These are phyloP conservation scores for Pomatorhinus ruficollis DNA, from an alignment of 2,113 vertebrate genomes.

Conservation along the genomic window DNA sequence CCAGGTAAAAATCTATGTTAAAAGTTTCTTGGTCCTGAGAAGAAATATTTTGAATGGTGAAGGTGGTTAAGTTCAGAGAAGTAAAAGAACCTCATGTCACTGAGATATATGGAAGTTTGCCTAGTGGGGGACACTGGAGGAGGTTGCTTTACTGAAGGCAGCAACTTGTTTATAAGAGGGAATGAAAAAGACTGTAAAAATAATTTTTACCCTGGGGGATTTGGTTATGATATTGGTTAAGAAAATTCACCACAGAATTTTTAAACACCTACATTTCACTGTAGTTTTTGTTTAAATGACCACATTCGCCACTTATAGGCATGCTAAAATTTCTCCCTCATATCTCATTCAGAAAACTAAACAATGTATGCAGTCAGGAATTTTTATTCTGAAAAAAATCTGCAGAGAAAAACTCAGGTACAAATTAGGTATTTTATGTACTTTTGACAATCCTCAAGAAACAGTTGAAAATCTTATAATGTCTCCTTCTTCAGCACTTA, in stretches of 20 bases:
- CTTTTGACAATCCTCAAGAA: neutral
- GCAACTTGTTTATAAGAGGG: neutral
- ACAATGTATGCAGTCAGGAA: neutral
- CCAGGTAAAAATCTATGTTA: neutral
- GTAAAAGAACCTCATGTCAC: neutral
- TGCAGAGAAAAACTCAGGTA: neutral
- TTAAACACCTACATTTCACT: neutral
- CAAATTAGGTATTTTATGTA: neutral
- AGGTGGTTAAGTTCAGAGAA: neutral
- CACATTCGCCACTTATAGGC: neutral
- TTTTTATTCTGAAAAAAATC: neutral
- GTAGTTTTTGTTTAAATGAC: neutral
- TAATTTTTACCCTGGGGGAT: neutral
- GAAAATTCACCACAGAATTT: neutral
- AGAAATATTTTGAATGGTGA: neutral
- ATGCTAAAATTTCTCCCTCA: neutral
- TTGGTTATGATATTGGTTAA: neutral
- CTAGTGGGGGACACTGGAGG: neutral
- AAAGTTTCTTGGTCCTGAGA: neutral
- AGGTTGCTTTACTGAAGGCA: neutral
- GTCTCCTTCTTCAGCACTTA: neutral
- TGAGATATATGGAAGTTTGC: neutral
- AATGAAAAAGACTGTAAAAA: neutral
- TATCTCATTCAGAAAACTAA: neutral
- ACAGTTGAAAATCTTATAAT: neutral